Conservation (phyloP, 2,113 vertebrate species). For the Ivindomyrus marchei region DNA sequence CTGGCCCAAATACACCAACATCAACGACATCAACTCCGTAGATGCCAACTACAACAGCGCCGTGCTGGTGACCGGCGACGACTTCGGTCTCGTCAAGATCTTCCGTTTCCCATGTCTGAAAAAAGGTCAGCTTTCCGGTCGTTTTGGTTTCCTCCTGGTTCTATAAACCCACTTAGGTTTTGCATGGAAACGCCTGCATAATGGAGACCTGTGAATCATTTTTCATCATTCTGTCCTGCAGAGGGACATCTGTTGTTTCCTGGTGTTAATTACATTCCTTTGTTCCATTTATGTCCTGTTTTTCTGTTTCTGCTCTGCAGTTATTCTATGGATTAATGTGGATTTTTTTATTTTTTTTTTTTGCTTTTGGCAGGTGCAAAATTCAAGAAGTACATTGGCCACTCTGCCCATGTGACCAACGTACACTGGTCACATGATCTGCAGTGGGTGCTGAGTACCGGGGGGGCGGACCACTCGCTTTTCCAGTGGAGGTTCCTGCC, state of each 20-base stretch:
- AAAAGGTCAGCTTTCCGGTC: slow-evolving; percentile 66
- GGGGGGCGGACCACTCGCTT: slow-evolving; percentile 89
- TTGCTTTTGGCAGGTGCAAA: slow-evolving; percentile 72
- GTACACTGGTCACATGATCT: slow-evolving; percentile 93
- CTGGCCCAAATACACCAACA: slow-evolving; percentile 86
- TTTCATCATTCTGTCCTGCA: background rate
- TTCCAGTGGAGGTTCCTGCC: slow-evolving; percentile 97
- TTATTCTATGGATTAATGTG: background rate
- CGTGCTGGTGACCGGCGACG: slow-evolving; percentile 81
- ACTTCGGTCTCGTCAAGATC: slow-evolving; percentile 86
- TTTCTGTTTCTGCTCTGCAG: background rate
- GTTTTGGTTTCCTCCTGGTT: background rate
- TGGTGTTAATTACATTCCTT: background rate
- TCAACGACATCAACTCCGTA: slow-evolving; percentile 83
- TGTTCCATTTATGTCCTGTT: background rate
- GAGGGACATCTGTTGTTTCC: background rate
- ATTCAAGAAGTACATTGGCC: slow-evolving; percentile 89
- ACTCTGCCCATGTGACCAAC: slow-evolving; percentile 92
- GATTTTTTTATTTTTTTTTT: background rate
- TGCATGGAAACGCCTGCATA: background rate
- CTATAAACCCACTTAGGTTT: background rate
- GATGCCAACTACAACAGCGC: slow-evolving; percentile 88
- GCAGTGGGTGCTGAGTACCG: slow-evolving; percentile 90
- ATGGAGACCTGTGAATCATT: background rate
- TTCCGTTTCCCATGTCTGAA: slow-evolving; percentile 90